Evolutionary conservation across 2,888 invertebrate genomes (phyloP).

Genomic region (Diploptera punctata): DNA sequence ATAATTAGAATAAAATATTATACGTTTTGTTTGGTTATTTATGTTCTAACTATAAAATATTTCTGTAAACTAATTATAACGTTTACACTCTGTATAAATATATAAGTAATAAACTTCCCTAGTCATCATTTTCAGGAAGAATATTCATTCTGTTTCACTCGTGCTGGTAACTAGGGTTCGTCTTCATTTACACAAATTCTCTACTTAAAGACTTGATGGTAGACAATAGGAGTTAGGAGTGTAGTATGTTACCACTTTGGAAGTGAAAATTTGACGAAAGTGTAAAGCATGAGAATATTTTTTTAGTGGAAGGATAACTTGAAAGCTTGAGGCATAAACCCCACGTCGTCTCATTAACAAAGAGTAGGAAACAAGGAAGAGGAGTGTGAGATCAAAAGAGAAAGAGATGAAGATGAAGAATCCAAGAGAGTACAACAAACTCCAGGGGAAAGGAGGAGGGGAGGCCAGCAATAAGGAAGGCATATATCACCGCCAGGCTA

Average conservation of each 20-base stretch:
- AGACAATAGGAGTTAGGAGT: background rate
- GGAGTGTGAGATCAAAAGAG: constrained; percentile 8
- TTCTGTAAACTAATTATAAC: too few species aligned
- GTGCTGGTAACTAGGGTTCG: background rate
- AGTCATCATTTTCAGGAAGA: too few species aligned
- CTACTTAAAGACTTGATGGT: background rate
- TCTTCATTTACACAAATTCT: background rate
- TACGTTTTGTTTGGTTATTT: too few species aligned
- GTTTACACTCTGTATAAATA: too few species aligned
- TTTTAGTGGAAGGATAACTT: constrained; percentile 8
- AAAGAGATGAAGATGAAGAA: background rate
- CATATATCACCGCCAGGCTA: constrained; percentile 17
- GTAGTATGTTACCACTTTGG: background rate
- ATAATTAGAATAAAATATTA: too few species aligned
- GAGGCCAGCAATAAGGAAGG: constrained; percentile 7
- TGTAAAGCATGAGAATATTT: background rate
- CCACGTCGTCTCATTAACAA: constrained; percentile 14
- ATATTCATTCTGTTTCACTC: too few species aligned
- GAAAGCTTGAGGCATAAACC: background rate
- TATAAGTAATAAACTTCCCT: too few species aligned
- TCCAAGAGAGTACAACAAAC: too few species aligned
- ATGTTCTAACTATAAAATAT: too few species aligned
- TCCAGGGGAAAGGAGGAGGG: background rate
- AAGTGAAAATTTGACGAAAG: background rate
- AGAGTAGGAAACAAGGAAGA: constrained; percentile 6